Evolutionary conservation across 2,113 vertebrate species (phyloP), one percentile per base, ranked within the genome.

Genomic region (Percina caprodes): DNA sequence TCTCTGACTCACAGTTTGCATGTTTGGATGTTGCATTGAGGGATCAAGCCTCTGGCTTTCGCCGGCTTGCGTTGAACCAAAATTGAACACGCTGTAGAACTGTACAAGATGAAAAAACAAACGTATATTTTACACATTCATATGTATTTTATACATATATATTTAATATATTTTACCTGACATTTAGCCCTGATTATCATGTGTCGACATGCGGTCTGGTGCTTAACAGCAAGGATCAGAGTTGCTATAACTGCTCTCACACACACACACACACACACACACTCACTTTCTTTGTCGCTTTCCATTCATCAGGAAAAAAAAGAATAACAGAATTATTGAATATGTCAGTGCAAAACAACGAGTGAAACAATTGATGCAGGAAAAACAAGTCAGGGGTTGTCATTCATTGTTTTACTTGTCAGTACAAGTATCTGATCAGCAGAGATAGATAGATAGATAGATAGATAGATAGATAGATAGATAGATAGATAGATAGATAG

Each of bases 401-500:
- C 45, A 81, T 35, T 74, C 71, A 83, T 83, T 74, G 73, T 88
- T 90, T 89, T 68, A 78, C 14, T 60, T 80, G 72, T 85, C 83
- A 76, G 82, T 39, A 48, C 52, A 24, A 46, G 13, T 59, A 59
- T 89, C 33, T 61, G 60, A 85, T 84, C 72, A 84, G 69, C 62
- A 65, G 49, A 30, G 4, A 30, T 30, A 30, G 30, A 30, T 30
- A 30, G 30, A 30, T 30, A 30, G 30, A 30, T 30, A 30, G 30
- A 30, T 30, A 30, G 26, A 30, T 30, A 30, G 2, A 30, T 30
- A 30, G 26, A 30, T 30, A 30, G 26, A 30, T 30, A 30, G 26
- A 30, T 30, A 30, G 26, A 30, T 30, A 30, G 30, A 30, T 30
- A 30, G 30, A 30, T 30, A 30, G 30, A 30, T 30, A 30, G 30